Evolutionary conservation across 2,113 vertebrate genomes (phyloP), one percentile per base, ranked within the genome.

Genomic region (Siniperca knerii): DNA sequence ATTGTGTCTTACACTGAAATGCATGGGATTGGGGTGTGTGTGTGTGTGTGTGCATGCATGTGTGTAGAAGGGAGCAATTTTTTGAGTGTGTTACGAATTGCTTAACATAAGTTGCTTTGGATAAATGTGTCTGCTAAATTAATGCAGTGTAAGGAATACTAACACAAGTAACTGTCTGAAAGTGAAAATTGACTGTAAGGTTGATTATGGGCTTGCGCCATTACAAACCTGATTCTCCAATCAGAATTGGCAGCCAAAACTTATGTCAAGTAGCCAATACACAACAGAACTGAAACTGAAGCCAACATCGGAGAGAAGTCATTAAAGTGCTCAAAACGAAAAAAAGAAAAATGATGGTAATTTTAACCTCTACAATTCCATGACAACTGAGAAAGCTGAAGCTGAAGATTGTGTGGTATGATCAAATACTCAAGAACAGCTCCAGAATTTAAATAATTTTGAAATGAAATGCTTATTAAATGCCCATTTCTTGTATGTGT

Each of bases 1-100:
- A 75, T 55, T 48, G 55, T 62, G 40, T 77, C 37, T 71, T 67
- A 55, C 23, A 52, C 29, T 55, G 20, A 79, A 76, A 71, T 44
- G 11, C 8, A 61, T 50, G 29, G n/a, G 42, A 33, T 54, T 60
- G 3, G 13, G 40, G 37, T 61, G 40, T 60, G 16, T 68, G 15
- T 77, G 55, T 16, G 13, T 44, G 42, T 44, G 9, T 12, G 44
- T 46, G 10, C 25, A 10, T 13, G 40, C 8, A 8, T 40, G 40
- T n/a, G n/a, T n/a, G n/a, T n/a, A n/a, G 40, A 40, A 6, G 40
- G 20, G n/a, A 8, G 0, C 16, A 44, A 29, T 35, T 23, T 23
- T 15, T 40, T 48, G 18, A 0, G 8, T 44, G 21, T 58, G n/a
- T 18, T n/a, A 7, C 21, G 6, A 33, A 40, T 52, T 8, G 0